Conservation (phyloP, 2,113 vertebrate species). For the Notothenia rossii region DNA sequence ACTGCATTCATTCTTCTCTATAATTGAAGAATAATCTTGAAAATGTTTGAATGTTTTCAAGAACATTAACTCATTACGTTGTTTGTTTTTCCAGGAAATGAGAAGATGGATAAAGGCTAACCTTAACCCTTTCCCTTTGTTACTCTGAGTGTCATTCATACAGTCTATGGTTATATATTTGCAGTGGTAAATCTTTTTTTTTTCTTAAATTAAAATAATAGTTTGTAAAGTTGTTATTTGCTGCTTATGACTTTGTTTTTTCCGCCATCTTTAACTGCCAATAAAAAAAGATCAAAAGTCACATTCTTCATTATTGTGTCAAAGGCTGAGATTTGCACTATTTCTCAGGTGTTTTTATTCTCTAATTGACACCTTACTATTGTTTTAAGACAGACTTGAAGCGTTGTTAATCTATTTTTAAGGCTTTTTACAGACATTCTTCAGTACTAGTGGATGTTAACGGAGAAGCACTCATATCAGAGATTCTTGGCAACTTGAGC, state of each 20-base stretch:
- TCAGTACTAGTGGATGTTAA: background rate
- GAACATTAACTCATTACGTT: background rate
- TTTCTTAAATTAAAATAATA: slow-evolving; percentile 4
- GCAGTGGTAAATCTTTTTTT: slow-evolving; percentile 27
- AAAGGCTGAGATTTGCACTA: background rate
- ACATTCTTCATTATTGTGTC: background rate
- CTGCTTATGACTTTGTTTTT: background rate
- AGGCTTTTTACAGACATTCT: background rate
- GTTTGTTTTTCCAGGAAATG: slow-evolving; percentile 57
- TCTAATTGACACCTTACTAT: background rate
- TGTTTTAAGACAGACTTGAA: background rate
- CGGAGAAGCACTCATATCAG: background rate
- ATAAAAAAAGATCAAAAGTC: slow-evolving; percentile 9
- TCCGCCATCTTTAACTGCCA: background rate
- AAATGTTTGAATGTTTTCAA: background rate
- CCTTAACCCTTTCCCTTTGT: too few relatives aligned
- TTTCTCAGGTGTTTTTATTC: background rate
- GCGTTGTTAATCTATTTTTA: background rate
- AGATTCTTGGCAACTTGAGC: too few relatives aligned
- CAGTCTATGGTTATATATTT: slow-evolving; percentile 21
- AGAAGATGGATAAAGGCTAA: slow-evolving; percentile 20
- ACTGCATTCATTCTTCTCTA: background rate
- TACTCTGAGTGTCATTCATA: background rate
- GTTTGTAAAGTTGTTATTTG: slow-evolving; percentile 6
- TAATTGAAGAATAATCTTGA: background rate